These are phyloP conservation scores for Tipula lateralis DNA, from an alignment of 2,888 invertebrate species.

Conservation along the genomic window DNA sequence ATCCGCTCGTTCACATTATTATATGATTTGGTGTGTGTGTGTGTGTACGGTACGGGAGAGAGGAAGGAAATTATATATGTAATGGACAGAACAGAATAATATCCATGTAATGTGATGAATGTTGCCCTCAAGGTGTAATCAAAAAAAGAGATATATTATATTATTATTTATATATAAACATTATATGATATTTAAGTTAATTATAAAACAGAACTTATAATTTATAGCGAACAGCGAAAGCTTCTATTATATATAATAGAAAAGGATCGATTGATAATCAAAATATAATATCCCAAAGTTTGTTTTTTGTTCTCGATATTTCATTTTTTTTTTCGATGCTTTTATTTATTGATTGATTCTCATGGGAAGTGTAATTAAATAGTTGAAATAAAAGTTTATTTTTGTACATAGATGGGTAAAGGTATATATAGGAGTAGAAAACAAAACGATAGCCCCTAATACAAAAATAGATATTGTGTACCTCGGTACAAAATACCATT, in stretches of 20 bases:
- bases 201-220: slow-evolving; percentile 14
- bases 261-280: neutral
- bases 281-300: neutral
- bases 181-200: neutral
- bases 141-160: neutral
- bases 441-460: neutral
- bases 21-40: neutral
- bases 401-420: neutral
- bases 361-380: slow-evolving; percentile 13
- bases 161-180: neutral
- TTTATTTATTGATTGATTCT: neutral
- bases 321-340: neutral
- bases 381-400: neutral
- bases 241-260: neutral
- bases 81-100: slow-evolving; percentile 19
- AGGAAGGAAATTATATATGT: slow-evolving; percentile 13
- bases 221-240: neutral
- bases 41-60: neutral
- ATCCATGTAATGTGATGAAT: slow-evolving; percentile 19
- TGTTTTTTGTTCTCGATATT: neutral
- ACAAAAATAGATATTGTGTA: neutral
- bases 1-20: neutral
- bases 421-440: neutral
- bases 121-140: neutral
- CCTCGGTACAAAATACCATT: neutral